These are phyloP conservation scores for Equus quagga DNA, from an alignment of 2,113 vertebrate species.

Conservation along the genomic window DNA sequence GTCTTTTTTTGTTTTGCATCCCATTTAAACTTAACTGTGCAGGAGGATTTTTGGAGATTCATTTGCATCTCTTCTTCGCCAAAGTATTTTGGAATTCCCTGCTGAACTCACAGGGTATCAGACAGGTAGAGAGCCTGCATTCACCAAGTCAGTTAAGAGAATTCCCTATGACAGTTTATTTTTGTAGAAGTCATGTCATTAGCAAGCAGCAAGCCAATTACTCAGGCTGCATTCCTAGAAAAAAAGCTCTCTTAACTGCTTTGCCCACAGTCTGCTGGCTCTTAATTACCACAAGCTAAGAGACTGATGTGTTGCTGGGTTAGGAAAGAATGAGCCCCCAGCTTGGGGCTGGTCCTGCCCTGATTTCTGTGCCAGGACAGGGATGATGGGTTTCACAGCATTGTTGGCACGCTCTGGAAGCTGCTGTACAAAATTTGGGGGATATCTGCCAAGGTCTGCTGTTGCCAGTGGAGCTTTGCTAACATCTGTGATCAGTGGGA, in stretches of 20 bases:
- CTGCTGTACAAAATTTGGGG: neutral
- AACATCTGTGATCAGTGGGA: constrained; percentile 50
- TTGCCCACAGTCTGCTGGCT: constrained; percentile 70
- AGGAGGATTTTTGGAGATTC: neutral
- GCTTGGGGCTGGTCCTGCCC: constrained; percentile 19
- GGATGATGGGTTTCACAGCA: neutral
- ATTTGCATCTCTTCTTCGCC: neutral
- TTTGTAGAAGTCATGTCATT: constrained; percentile 65
- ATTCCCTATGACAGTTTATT: constrained; percentile 51
- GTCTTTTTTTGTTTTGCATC: neutral
- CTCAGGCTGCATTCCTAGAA: constrained; percentile 55
- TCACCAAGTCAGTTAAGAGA: constrained; percentile 37
- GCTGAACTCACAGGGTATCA: neutral
- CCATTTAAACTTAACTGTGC: neutral
- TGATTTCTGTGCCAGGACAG: neutral
- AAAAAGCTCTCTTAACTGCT: constrained; percentile 63
- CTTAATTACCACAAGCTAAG: constrained; percentile 69
- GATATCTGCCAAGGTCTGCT: constrained; percentile 29
- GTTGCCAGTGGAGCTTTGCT: neutral
- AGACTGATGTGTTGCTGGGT: constrained; percentile 35
- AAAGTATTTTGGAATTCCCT: constrained; percentile 30
- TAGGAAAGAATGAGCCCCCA: neutral
- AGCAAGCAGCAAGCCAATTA: constrained; percentile 72
- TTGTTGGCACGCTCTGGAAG: constrained; percentile 1
- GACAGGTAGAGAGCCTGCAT: neutral